These are phyloP conservation scores for Cladorhizidae sp. DNA, from an alignment of 37 sponge, comb jelly and placozoan species.

Conservation along the genomic window DNA sequence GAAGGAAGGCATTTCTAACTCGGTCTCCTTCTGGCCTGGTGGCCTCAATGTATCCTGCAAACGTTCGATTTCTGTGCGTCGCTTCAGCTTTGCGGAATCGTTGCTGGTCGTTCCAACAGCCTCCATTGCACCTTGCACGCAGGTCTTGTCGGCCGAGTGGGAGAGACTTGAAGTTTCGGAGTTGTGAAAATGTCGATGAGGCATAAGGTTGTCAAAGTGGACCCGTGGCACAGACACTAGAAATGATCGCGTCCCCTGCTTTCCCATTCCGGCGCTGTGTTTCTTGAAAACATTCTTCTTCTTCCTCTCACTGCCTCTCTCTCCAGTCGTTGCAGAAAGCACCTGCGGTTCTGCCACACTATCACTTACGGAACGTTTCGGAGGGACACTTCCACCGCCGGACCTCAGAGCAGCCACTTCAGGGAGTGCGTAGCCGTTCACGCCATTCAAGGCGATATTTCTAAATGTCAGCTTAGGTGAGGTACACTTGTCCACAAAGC, in stretches of 20 bases:
- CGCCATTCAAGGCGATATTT: conserved; percentile 8
- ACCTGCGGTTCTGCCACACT: too few species aligned
- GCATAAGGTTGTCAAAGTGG: background rate
- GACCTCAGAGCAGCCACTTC: background rate
- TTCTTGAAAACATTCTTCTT: background rate
- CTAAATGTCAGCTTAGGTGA: background rate
- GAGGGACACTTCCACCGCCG: too few species aligned
- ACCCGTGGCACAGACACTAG: background rate
- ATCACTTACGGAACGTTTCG: too few species aligned
- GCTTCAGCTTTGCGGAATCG: background rate
- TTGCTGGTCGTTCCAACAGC: background rate
- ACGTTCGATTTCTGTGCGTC: conserved; percentile 40
- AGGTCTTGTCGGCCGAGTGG: too few species aligned
- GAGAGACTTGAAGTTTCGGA: background rate
- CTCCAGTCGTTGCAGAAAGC: background rate
- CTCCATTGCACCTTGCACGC: too few species aligned
- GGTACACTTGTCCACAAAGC: conserved; percentile 13
- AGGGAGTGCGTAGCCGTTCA: conserved; percentile 1
- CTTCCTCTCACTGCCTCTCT: background rate
- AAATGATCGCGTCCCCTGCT: conserved; percentile 6
- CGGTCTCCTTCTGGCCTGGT: conserved; percentile 3
- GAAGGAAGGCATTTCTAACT: conserved; percentile 18
- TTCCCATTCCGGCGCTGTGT: background rate
- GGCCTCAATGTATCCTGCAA: conserved; percentile 51
- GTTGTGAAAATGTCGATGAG: too few species aligned